These are phyloP conservation scores for Hoplostethus atlanticus DNA, from an alignment of 2,797 vertebrate genomes.

Conservation along the genomic window DNA sequence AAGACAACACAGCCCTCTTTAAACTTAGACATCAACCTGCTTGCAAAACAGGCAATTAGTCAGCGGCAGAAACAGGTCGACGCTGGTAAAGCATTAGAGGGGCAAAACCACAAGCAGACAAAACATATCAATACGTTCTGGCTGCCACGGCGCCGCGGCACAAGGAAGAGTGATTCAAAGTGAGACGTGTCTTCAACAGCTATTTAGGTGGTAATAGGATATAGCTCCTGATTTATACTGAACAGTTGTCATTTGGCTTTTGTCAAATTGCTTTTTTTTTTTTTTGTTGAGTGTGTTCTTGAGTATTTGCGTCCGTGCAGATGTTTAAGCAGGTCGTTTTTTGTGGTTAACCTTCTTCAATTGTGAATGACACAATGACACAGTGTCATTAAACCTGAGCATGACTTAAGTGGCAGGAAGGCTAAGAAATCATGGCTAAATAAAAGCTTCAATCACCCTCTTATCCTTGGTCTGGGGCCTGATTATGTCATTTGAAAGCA, in stretches of 20 bases:
- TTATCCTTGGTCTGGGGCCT: too few species aligned
- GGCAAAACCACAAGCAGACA: slow-evolving; percentile 75
- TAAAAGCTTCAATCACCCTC: slow-evolving; percentile 29
- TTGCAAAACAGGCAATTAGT: slow-evolving; percentile 76
- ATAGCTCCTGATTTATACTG: slow-evolving; percentile 70
- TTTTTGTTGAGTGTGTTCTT: slow-evolving; percentile 33
- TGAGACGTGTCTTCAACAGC: slow-evolving; percentile 63
- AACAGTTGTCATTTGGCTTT: slow-evolving; percentile 68
- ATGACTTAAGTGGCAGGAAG: background rate
- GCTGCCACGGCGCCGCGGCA: slow-evolving; percentile 58
- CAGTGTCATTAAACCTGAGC: slow-evolving; percentile 34
- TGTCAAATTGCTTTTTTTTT: slow-evolving; percentile 62
- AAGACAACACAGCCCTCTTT: slow-evolving; percentile 50
- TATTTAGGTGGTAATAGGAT: slow-evolving; percentile 76
- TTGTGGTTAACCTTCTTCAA: slow-evolving; percentile 50
- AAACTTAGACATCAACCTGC: slow-evolving; percentile 44
- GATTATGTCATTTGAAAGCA: too few species aligned
- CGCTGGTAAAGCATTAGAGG: slow-evolving; percentile 57
- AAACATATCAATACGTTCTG: slow-evolving; percentile 78
- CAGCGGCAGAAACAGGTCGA: slow-evolving; percentile 54
- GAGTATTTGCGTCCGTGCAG: slow-evolving; percentile 52
- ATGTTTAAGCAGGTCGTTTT: slow-evolving; percentile 63
- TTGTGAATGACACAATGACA: slow-evolving; percentile 42
- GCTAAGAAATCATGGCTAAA: slow-evolving; percentile 30
- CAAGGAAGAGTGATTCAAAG: slow-evolving; percentile 60